Evolutionary conservation across 2,113 vertebrate species (phyloP).

Genomic region (Aleadryas rufinucha): DNA sequence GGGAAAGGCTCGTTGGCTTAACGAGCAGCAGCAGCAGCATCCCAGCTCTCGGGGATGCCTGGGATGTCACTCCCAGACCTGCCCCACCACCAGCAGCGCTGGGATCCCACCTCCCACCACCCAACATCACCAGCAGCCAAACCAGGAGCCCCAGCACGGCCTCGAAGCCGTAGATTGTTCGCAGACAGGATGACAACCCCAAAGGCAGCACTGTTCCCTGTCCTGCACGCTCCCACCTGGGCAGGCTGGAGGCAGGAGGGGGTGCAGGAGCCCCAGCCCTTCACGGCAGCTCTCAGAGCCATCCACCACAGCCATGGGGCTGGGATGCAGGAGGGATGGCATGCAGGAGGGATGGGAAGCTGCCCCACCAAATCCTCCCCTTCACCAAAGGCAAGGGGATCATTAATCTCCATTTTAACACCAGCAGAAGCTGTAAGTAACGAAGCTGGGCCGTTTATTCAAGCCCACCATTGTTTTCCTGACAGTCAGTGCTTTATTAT

Average conservation of each 20-base stretch:
- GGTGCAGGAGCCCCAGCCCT: not conserved
- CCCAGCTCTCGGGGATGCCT: not conserved
- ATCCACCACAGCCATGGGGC: fast-evolving
- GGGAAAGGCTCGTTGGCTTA: not conserved
- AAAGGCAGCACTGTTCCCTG: not conserved
- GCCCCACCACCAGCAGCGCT: fast-evolving
- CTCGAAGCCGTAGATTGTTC: fast-evolving
- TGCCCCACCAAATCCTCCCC: not conserved
- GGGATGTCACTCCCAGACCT: not conserved
- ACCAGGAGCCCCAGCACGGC: not conserved
- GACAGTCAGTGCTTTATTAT: conserved; percentile 29
- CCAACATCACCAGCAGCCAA: not conserved
- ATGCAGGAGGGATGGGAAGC: not conserved
- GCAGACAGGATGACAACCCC: not conserved
- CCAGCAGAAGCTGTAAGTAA: conserved; percentile 34
- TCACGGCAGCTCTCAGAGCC: fast-evolving
- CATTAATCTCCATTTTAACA: conserved; percentile 12
- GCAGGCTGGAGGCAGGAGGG: not conserved
- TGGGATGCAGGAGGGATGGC: fast-evolving
- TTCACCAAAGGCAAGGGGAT: not conserved
- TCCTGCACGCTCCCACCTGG: fast-evolving
- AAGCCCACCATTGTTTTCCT: conserved; percentile 8
- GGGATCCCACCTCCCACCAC: not conserved
- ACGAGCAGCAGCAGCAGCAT: not conserved
- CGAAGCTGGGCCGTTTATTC: conserved; percentile 8